Percentiles rank a stretch among this genome's conserved stretches.
phyloP scores from a whole-genome alignment of 2,113 vertebrate genomes.

The Donacobius atricapilla region DNA sequence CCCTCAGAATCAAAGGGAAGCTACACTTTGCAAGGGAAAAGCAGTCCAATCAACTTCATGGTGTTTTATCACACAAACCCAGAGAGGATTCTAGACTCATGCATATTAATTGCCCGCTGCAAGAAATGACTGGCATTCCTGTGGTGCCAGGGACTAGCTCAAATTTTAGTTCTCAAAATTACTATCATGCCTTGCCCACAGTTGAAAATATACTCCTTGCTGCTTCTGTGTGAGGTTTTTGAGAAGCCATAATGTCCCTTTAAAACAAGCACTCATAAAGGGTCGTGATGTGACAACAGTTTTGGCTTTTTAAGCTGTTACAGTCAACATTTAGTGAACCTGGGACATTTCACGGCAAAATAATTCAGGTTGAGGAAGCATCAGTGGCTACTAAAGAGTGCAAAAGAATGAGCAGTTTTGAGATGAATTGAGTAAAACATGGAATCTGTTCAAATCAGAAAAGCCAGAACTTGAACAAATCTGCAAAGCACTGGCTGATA shows the following conservation, averaged over 20 bases:
- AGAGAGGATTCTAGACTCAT: constrained; percentile 53
- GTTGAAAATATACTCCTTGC: neutral
- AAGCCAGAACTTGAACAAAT: neutral
- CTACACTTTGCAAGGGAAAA: constrained; percentile 19
- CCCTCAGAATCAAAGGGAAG: constrained; percentile 57
- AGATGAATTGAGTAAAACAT: neutral
- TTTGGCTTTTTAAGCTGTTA: neutral
- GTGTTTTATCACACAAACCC: constrained; percentile 51
- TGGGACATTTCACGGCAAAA: neutral
- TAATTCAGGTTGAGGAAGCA: neutral
- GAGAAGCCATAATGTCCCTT: neutral
- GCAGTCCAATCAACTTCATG: constrained; percentile 15
- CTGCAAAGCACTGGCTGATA: neutral
- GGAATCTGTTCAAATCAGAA: neutral
- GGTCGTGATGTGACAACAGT: neutral
- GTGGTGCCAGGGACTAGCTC: neutral
- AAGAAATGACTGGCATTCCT: constrained; percentile 3
- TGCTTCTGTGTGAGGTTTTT: neutral
- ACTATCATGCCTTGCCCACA: neutral
- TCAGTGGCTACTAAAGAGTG: neutral
- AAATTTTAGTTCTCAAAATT: constrained; percentile 3
- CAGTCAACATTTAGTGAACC: neutral
- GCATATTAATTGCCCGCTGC: constrained; percentile 42
- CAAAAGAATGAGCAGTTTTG: neutral
- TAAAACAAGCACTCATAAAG: neutral